Conservation (phyloP, 2,888 invertebrate genomes). For the Polydrusus cervinus region DNA sequence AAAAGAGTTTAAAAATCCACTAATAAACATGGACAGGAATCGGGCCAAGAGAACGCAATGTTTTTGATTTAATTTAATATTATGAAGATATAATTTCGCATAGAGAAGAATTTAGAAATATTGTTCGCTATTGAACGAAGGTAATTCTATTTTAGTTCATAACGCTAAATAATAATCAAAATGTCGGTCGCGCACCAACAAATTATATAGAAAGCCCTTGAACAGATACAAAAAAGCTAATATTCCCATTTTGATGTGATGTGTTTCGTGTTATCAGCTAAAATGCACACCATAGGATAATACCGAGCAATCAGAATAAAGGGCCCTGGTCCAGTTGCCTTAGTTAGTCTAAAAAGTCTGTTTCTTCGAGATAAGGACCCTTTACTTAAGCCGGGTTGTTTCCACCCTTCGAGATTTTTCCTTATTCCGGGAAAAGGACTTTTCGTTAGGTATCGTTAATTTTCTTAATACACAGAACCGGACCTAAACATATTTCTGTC, state of each 20-base stretch:
- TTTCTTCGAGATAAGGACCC: constrained; percentile 68
- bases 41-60: no score
- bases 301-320: constrained; percentile 68
- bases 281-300: constrained; percentile 68
- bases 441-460: constrained; percentile 55
- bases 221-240: constrained; percentile 23
- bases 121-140: no score
- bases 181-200: neutral
- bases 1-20: no score
- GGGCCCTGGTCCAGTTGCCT: constrained; percentile 63
- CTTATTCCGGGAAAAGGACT: constrained; percentile 47
- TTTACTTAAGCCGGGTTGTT: constrained; percentile 65
- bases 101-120: no score
- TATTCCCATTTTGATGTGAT: constrained; percentile 32
- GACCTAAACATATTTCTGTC: neutral
- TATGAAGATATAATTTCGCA: no score
- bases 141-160: no score
- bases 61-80: no score
- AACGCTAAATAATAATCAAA: neutral
- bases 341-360: constrained; percentile 68
- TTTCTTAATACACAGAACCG: constrained; percentile 50
- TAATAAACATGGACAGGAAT: no score
- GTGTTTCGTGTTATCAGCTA: constrained; percentile 59
- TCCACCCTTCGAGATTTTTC: constrained; percentile 56
- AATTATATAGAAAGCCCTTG: constrained; percentile 26